These are phyloP conservation scores for Drosophila subquinaria DNA, from an alignment of 2,888 invertebrate species.

Conservation along the genomic window DNA sequence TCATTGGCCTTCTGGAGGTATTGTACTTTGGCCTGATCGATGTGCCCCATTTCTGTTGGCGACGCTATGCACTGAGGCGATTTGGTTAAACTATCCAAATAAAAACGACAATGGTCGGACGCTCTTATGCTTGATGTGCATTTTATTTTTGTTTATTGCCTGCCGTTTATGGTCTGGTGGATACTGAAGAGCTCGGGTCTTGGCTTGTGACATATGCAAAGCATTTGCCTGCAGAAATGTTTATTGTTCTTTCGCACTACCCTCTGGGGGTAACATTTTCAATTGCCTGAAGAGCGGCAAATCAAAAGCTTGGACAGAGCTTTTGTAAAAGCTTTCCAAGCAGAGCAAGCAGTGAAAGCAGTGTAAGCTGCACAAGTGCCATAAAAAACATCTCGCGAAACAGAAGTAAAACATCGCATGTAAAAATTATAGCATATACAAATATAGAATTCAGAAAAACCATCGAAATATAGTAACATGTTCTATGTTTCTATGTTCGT, in stretches of 20 bases:
- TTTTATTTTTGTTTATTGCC: slow-evolving; percentile 32
- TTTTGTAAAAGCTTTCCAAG: slow-evolving; percentile 8
- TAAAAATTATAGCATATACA: slow-evolving; percentile 6
- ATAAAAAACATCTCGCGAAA: background rate
- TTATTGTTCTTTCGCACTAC: slow-evolving; percentile 35
- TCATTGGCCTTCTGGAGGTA: slow-evolving; percentile 86
- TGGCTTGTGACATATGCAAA: slow-evolving; percentile 50
- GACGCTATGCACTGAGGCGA: slow-evolving; percentile 11
- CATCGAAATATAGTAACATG: background rate
- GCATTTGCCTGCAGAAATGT: slow-evolving; percentile 31
- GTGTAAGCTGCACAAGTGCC: background rate
- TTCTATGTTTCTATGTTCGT: background rate
- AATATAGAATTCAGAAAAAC: background rate
- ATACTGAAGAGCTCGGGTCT: slow-evolving; percentile 43
- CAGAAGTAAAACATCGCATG: background rate
- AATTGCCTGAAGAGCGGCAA: background rate
- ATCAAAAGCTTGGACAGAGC: background rate
- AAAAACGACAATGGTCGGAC: slow-evolving; percentile 11
- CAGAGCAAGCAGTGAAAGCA: slow-evolving; percentile 25
- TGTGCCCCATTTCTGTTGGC: slow-evolving; percentile 67
- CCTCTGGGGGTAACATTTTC: slow-evolving; percentile 18
- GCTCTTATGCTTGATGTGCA: slow-evolving; percentile 14
- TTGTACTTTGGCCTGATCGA: slow-evolving; percentile 82
- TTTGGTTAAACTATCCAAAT: slow-evolving; percentile 35
- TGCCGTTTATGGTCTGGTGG: slow-evolving; percentile 47